phyloP scores from a whole-genome alignment of 2,113 vertebrate species.

The Terrapene triunguis region DNA sequence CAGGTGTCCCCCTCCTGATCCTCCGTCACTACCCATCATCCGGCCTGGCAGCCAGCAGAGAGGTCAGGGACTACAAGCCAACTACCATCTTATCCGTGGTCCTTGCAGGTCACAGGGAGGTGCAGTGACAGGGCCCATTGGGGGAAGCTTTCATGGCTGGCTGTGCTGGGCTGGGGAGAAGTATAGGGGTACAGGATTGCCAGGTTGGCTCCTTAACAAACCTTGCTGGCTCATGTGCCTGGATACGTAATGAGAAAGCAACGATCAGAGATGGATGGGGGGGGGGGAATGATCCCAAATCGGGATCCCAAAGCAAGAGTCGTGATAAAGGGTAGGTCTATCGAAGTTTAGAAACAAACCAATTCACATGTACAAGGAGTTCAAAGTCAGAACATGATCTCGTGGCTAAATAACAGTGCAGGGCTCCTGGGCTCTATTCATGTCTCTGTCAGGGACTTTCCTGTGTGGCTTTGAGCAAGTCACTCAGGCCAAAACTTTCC shows the following conservation, averaged over 20 bases:
- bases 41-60: neutral
- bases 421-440: neutral
- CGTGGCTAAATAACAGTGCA: neutral
- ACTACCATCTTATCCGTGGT: rapidly evolving
- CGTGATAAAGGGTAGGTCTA: neutral
- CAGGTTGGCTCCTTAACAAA: neutral
- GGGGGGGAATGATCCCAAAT: neutral
- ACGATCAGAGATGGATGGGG: neutral
- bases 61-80: neutral
- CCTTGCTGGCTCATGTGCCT: neutral
- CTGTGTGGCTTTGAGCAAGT: neutral
- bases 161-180: neutral
- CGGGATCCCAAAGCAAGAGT: neutral
- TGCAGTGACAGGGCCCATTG: neutral
- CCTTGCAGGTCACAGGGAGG: neutral
- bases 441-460: neutral
- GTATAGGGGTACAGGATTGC: neutral
- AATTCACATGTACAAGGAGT: neutral
- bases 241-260: neutral
- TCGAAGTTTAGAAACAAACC: neutral
- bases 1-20: too few relatives aligned
- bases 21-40: neutral
- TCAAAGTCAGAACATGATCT: neutral
- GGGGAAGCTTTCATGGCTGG: neutral
- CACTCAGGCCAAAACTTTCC: neutral